These are phyloP conservation scores for Norana najaformis DNA, from an alignment of 2,888 invertebrate genomes.

Conservation along the genomic window DNA sequence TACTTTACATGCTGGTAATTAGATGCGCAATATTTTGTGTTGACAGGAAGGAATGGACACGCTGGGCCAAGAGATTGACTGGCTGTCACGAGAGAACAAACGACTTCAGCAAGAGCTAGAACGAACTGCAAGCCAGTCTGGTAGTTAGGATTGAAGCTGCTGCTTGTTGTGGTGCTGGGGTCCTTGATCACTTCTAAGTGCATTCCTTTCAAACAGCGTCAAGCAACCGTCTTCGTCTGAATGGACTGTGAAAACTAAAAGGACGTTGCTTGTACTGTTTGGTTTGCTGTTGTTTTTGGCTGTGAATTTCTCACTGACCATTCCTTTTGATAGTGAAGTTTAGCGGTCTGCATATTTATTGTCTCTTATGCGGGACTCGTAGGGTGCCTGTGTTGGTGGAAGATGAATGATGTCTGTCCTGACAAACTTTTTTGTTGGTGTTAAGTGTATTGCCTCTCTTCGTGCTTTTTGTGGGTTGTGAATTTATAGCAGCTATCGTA, in stretches of 20 bases:
- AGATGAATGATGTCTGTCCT: not conserved
- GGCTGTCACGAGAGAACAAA: conserved; percentile 59
- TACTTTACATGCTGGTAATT: not conserved
- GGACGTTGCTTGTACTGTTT: not conserved
- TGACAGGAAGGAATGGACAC: conserved; percentile 61
- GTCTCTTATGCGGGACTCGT: not conserved
- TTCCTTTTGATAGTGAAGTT: not conserved
- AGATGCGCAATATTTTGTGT: not conserved
- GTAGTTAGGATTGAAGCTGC: not conserved
- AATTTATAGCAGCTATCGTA: not conserved
- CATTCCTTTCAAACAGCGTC: not conserved
- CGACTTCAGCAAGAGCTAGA: conserved; percentile 25
- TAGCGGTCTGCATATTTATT: not conserved
- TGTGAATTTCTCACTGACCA: not conserved
- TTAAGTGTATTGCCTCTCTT: not conserved
- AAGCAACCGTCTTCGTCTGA: not conserved
- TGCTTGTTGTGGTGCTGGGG: not conserved
- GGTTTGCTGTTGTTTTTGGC: not conserved
- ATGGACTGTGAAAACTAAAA: not conserved
- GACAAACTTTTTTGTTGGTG: not conserved
- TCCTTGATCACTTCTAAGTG: not conserved
- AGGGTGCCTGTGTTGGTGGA: not conserved
- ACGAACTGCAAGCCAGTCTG: not conserved
- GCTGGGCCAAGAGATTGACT: conserved; percentile 60
- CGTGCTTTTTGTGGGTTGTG: not conserved